phyloP scores from a whole-genome alignment of 2,797 vertebrate genomes.

The Prionace glauca region DNA sequence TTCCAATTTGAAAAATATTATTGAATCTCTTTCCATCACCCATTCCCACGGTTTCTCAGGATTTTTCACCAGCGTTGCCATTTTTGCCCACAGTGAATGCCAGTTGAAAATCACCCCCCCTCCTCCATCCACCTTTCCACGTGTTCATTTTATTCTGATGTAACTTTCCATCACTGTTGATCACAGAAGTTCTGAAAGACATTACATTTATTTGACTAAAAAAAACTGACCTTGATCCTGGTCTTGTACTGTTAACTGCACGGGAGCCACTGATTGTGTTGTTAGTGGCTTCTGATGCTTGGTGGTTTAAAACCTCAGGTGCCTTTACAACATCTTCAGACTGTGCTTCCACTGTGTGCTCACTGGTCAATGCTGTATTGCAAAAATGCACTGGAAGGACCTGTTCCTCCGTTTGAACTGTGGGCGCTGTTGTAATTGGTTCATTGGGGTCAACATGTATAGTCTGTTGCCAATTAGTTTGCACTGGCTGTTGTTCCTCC shows the following conservation, averaged over 20 bases:
- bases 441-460: not conserved
- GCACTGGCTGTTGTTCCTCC: conserved; percentile 46
- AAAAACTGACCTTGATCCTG: conserved; percentile 10
- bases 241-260: conserved; percentile 18
- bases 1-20: too few species aligned
- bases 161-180: not conserved
- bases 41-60: too few species aligned
- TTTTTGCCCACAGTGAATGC: too few species aligned
- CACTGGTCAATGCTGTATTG: not conserved
- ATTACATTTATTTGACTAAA: not conserved
- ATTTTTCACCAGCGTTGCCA: too few species aligned
- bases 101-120: too few species aligned
- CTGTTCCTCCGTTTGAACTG: not conserved
- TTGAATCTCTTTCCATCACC: too few species aligned
- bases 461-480: conserved; percentile 16
- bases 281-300: not conserved
- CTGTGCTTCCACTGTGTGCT: not conserved
- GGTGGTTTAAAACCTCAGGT: not conserved
- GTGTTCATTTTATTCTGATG: not conserved
- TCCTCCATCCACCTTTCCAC: not conserved
- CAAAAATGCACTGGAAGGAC: not conserved
- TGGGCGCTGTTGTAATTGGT: not conserved
- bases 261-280: not conserved
- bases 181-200: not conserved
- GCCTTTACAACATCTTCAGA: conserved; percentile 21